Conservation (phyloP, 2,888 invertebrate genomes). For the Agrenia bidenticulata region DNA sequence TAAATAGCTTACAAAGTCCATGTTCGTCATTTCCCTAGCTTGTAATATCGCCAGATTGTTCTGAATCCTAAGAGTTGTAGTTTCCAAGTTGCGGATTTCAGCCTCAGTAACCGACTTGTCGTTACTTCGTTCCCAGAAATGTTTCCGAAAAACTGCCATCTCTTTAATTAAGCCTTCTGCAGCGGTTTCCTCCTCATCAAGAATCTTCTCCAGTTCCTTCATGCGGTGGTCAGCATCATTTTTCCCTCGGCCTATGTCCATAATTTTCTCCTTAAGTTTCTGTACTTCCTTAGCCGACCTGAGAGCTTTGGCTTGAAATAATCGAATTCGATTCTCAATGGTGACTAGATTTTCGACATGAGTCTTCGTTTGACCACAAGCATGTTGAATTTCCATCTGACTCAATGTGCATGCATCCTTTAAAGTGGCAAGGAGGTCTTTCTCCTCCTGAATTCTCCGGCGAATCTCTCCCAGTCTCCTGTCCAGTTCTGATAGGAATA, state of each 20-base stretch:
- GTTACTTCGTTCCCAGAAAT: slow-evolving; percentile 34
- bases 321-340: not conserved
- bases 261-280: slow-evolving; percentile 10
- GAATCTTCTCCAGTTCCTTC: slow-evolving; percentile 24
- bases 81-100: slow-evolving; percentile 24
- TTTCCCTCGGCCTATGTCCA: not conserved
- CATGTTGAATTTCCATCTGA: not conserved
- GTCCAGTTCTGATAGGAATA: slow-evolving; percentile 27
- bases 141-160: slow-evolving; percentile 24
- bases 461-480: slow-evolving; percentile 8
- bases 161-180: slow-evolving; percentile 11
- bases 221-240: slow-evolving; percentile 13
- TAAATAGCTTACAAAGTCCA: slow-evolving; percentile 29
- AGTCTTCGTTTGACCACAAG: not conserved
- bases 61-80: slow-evolving; percentile 21
- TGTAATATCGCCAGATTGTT: slow-evolving; percentile 17
- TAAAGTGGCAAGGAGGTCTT: not conserved
- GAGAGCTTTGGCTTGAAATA: not conserved
- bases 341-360: not conserved
- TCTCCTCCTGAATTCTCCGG: slow-evolving; percentile 1
- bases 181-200: slow-evolving; percentile 13
- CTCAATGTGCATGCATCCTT: slow-evolving; percentile 1
- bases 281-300: not conserved
- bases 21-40: slow-evolving; percentile 23
- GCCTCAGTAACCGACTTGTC: slow-evolving; percentile 18